Base-by-base conservation (phyloP, 2,888 invertebrate species). In the Lordiphosa fenestrarum region DNA sequence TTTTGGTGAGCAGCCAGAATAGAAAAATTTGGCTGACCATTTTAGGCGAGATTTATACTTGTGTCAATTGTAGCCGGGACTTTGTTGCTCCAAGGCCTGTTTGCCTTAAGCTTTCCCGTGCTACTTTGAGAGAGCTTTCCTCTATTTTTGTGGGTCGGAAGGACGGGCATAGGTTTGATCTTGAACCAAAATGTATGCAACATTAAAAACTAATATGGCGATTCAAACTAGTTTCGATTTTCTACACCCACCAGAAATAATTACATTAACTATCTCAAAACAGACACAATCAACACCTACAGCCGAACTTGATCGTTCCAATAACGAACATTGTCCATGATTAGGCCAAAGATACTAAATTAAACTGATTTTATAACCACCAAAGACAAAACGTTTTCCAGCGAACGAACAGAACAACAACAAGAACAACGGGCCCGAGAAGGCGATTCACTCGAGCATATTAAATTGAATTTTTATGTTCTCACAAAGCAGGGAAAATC, bases 401-500 rank as follows among this genome's bases (percentile, higher is more conserved):
- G 63, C 50, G 61, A 74, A 69, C 59, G 36, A 39, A 2, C 15
- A 15, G 15, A 15, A 2, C 41, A 13, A 58, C 41, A 10, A 36
- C 40, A 58, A 54, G 33, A 40, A 40, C 58, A 42, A 40, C 30
- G 49, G 13, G 25, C 44, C 50, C 13, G 35, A 50, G 30, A 33
- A 41, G 59, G 53, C 59, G 41, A 66, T 37, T 39, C 38, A 62
- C 71, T 62, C 50, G 53, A 68, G 64, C 71, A 78, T 74, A 80
- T 84, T 84, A 85, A 84, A 84, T 84, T 85, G 84, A 80, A 80
- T 84, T 85, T 85, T 84, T 82, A 85, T 84, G 84, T 76, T 72
- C 74, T 76, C 73, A 76, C 81, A 80, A 57, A 63, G 48, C 63
- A 53, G 42, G 59, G 66, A 73, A 84, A 81, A 81, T 76, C 73